phyloP scores from a whole-genome alignment of 2,113 vertebrate species.

The Odontophorus gujanensis region DNA sequence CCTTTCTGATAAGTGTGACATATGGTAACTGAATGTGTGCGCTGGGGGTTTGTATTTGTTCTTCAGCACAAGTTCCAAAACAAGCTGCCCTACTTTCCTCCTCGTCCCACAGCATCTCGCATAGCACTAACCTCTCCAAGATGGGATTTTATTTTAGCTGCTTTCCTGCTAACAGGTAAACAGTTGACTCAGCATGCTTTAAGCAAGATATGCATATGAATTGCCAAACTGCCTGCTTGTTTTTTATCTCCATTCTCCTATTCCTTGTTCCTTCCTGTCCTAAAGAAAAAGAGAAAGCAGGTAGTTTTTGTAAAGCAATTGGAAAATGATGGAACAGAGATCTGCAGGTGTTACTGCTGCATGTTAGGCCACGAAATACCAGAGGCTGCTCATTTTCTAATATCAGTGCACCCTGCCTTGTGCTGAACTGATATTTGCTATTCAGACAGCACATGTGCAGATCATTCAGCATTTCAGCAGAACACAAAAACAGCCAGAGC shows the following conservation, averaged over 20 bases:
- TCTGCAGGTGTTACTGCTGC: neutral
- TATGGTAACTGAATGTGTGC: conserved; percentile 58
- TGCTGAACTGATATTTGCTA: neutral
- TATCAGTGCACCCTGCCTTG: neutral
- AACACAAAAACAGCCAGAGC: neutral
- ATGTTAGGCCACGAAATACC: neutral
- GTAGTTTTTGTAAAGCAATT: neutral
- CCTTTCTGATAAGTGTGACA: conserved; percentile 44
- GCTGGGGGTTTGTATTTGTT: conserved; percentile 59
- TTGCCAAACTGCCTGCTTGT: neutral
- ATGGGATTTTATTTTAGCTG: neutral
- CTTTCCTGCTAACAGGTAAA: conserved; percentile 40
- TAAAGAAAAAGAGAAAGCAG: neutral
- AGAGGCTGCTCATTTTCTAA: neutral
- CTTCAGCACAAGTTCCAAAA: conserved; percentile 52
- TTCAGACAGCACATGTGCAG: neutral
- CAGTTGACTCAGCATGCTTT: neutral
- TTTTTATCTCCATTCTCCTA: neutral
- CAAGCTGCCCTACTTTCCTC: conserved; percentile 53
- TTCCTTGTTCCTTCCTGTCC: neutral
- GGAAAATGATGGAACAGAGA: neutral
- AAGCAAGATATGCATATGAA: conserved; percentile 20
- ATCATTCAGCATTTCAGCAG: neutral
- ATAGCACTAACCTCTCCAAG: neutral
- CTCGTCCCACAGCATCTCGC: neutral